Conservation (phyloP, 2,113 vertebrate species). For the Symphodus melops region DNA sequence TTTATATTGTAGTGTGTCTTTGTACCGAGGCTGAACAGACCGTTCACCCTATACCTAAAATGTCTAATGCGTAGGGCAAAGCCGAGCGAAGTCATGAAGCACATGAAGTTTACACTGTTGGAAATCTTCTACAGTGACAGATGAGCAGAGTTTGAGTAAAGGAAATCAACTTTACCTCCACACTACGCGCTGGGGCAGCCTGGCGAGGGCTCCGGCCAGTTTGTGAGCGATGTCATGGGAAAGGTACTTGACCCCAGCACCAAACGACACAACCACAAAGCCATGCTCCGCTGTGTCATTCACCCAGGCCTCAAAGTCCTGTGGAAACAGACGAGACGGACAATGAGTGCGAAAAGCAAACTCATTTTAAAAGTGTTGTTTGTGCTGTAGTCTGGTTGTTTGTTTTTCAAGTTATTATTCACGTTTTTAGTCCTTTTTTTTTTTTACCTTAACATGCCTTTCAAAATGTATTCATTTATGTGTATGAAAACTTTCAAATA, state of each 20-base stretch:
- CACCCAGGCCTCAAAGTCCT: conserved; percentile 94
- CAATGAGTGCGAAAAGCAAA: background rate
- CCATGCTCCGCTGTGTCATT: conserved; percentile 89
- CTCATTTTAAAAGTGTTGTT: background rate
- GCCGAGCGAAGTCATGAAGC: background rate
- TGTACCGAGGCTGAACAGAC: background rate
- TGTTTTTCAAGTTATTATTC: too few relatives aligned
- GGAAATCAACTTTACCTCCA: conserved; percentile 88
- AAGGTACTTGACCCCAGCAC: conserved; percentile 97
- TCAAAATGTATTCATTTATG: too few relatives aligned
- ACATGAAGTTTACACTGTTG: background rate
- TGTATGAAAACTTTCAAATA: too few relatives aligned
- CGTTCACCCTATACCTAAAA: background rate
- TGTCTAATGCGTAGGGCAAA: background rate
- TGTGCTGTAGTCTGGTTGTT: background rate
- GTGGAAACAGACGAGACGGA: conserved; percentile 27
- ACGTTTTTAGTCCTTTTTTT: too few relatives aligned
- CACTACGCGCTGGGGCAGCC: conserved; percentile 92
- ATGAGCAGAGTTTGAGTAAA: background rate
- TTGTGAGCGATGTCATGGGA: conserved; percentile 94
- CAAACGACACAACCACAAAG: conserved; percentile 96
- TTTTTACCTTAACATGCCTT: too few relatives aligned
- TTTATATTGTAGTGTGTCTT: background rate
- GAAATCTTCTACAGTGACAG: conserved; percentile 6
- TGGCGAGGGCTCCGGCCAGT: conserved; percentile 90